A percentile compares a stretch with the other conserved stretches of the same genome.
Evolutionary conservation across 2,888 invertebrate species (phyloP).

Genomic region (Drosophila greeni): DNA sequence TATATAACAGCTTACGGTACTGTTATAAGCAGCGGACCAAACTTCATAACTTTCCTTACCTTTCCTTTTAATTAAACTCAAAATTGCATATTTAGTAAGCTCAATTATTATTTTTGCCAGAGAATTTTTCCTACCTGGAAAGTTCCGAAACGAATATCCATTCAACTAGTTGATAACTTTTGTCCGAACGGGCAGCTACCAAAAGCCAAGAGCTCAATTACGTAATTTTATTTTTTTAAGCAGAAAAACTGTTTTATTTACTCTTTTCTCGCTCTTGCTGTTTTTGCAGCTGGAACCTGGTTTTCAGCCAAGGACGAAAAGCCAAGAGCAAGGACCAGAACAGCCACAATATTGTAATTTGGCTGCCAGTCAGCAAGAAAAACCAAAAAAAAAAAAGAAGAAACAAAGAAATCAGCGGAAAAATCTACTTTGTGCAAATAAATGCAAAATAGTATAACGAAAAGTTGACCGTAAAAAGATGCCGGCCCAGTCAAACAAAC

Average conservation of each 20-base stretch:
- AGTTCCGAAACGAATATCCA: constrained; percentile 39
- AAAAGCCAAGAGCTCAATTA: constrained; percentile 67
- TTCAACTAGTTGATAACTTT: constrained; percentile 37
- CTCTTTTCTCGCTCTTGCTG: constrained; percentile 34
- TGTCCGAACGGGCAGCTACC: constrained; percentile 14
- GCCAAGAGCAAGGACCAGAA: constrained; percentile 13
- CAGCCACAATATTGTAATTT: constrained; percentile 61
- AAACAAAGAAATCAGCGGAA: constrained; percentile 40
- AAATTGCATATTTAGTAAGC: background rate
- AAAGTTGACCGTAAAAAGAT: constrained; percentile 67
- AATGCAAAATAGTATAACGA: constrained; percentile 73
- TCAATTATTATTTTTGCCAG: background rate
- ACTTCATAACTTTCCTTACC: too few species aligned
- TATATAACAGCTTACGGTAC: too few species aligned
- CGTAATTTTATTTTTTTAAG: constrained; percentile 52
- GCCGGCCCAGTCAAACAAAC: constrained; percentile 1
- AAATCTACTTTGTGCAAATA: constrained; percentile 66
- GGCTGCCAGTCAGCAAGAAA: constrained; percentile 47
- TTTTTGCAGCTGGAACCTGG: constrained; percentile 6
- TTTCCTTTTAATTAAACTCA: background rate
- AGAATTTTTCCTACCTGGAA: background rate
- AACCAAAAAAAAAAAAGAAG: constrained; percentile 48
- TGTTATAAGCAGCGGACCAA: too few species aligned
- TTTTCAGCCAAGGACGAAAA: background rate
- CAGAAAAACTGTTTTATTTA: constrained; percentile 57